Evolutionary conservation across 2,888 invertebrate species (phyloP).

Genomic region (Zaprionus lineosus): DNA sequence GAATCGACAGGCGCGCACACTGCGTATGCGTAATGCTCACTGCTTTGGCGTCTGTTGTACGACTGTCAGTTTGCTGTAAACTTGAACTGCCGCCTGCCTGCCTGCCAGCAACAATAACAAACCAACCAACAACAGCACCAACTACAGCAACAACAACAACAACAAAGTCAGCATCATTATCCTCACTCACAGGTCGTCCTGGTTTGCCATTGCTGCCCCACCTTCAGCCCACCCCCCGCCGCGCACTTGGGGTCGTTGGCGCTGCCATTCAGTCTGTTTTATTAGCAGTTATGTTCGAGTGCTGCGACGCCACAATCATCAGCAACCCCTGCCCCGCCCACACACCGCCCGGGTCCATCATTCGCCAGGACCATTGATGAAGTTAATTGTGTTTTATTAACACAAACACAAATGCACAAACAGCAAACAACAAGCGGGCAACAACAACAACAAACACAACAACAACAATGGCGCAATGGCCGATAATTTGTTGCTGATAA

Average conservation of each 20-base stretch:
- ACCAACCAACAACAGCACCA: slow-evolving; percentile 2
- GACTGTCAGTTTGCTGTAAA: slow-evolving; percentile 47
- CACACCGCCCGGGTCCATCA: not conserved
- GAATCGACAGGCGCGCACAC: slow-evolving; percentile 49
- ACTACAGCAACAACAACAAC: slow-evolving; percentile 37
- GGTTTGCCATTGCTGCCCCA: slow-evolving; percentile 28
- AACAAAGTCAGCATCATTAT: slow-evolving; percentile 67
- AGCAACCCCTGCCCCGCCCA: slow-evolving; percentile 19
- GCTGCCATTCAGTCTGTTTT: slow-evolving; percentile 72
- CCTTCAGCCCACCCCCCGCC: too few species aligned
- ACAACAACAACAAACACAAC: slow-evolving; percentile 21
- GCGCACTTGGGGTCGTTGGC: slow-evolving; percentile 65
- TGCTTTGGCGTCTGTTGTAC: slow-evolving; percentile 1
- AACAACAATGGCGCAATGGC: too few species aligned
- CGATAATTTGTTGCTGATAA: slow-evolving; percentile 73
- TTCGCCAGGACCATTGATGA: slow-evolving; percentile 76
- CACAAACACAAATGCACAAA: slow-evolving; percentile 80
- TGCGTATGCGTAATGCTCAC: slow-evolving; percentile 68
- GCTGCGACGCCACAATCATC: slow-evolving; percentile 36
- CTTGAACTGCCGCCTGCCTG: slow-evolving; percentile 62
- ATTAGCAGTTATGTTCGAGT: slow-evolving; percentile 76
- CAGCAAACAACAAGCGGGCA: slow-evolving; percentile 35
- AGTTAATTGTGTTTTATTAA: slow-evolving; percentile 83
- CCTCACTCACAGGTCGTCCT: slow-evolving; percentile 31
- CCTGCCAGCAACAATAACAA: slow-evolving; percentile 33